Evolutionary conservation across 2,888 invertebrate genomes (phyloP).

Genomic region (Polyommatus iphigenia): DNA sequence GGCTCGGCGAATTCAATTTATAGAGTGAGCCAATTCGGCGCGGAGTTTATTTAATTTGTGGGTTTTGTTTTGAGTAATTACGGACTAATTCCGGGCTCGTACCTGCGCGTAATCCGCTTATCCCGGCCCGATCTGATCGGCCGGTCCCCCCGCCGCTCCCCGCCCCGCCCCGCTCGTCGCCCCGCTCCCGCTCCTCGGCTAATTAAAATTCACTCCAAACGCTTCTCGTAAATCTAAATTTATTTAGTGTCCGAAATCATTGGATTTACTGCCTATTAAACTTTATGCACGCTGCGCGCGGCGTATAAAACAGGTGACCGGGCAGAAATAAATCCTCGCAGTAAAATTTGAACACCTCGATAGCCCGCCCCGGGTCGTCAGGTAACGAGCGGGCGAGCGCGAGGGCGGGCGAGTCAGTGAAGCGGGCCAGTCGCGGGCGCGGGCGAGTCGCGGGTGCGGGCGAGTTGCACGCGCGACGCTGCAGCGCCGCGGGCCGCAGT

Average conservation of each 20-base stretch:
- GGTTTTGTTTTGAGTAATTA: conserved; percentile 12
- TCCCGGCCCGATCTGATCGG: neutral
- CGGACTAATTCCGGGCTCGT: neutral
- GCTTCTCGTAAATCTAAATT: neutral
- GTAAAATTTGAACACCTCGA: neutral
- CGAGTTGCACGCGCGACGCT: no score
- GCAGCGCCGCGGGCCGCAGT: neutral
- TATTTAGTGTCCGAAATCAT: neutral
- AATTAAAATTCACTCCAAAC: conserved; percentile 14
- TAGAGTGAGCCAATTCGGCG: conserved; percentile 1
- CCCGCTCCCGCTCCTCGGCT: neutral
- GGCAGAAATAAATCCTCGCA: neutral
- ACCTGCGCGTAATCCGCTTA: conserved; percentile 24
- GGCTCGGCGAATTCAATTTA: neutral
- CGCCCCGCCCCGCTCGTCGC: neutral
- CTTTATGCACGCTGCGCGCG: neutral
- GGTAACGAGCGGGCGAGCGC: neutral
- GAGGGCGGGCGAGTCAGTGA: no score
- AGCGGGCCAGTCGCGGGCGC: neutral
- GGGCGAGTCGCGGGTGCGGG: no score
- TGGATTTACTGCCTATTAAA: neutral
- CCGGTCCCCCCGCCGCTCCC: neutral
- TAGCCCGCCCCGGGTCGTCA: neutral
- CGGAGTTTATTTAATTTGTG: conserved; percentile 14
- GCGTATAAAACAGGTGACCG: neutral